Base-by-base conservation (phyloP, 2,888 invertebrate genomes). In the Pilophorus perplexus region DNA sequence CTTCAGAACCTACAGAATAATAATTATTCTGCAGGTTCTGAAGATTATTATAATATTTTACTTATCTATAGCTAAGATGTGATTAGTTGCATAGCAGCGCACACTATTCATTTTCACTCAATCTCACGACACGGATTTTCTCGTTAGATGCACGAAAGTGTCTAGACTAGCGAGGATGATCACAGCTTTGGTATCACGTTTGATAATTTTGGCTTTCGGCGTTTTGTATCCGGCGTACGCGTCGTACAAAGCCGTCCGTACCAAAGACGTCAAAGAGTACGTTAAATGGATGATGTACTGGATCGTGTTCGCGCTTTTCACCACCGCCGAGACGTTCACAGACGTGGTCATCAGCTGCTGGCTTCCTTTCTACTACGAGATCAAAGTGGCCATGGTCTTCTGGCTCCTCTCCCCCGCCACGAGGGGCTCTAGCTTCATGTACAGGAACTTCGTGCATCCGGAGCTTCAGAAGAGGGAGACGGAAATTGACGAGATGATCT, bases 211-310 rank as follows among this genome's bases (percentile, higher is more conserved):
- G 80, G 84, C 93, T 76, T 94, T 96, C 80, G 98, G 98, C 73
- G 94, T 94, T 66, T 85, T 99, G 72, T 99, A 98, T 81, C 99
- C 99, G 76, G 98, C 98, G 73, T 99, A 99, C 81, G 90, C 95
- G 72, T 97, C 97, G 73, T 99, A 96, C 81, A 99, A 99, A 82
- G 97, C 96, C 74, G 93, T 98, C 71, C 88, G 94, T 78, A 96
- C 95, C 78, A 98, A 96, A 84, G 93, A 99, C 81, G 90, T 97
- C 72, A 94, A 93, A 79, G 97, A 97, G 91, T 98, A 98, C 82
- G 99, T 99, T 75, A 95, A 96, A 88, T 98, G 97, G 97, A 97
- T 98, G 95, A 98, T 97, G 97, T 97, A 98, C 81, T 98, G 97
- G 97, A 96, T 97, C 76, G 96, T 97, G 55, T 98, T 95, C 81